Evolutionary conservation across 2,888 invertebrate species (phyloP), one percentile per base, ranked within the genome.

Genomic region (Gastracanthus pulcherrimus): DNA sequence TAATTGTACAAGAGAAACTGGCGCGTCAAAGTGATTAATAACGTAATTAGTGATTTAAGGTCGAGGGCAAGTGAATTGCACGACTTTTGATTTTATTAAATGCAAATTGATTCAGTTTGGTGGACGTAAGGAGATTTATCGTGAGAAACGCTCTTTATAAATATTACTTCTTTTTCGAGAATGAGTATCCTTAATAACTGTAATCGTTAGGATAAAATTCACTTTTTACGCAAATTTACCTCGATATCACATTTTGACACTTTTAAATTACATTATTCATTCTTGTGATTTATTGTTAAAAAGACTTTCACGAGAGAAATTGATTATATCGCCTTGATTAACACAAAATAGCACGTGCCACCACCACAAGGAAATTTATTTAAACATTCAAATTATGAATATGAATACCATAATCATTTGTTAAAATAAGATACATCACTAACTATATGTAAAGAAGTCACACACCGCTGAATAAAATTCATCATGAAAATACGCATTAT

Each of bases 11-110:
- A 55, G 75, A 70, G 70, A 64, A 75, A 81, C 69, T 26, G 70
- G 48, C 78, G 75, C 70, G 81, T 82, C 78, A 79, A 79, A 70
- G 82, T 82, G 82, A 82, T 82, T 82, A 79, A 82, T 82, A 79
- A 76, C 79, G 78, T 82, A 82, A 82, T 82, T 82, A 82, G 79
- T 66, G 71, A 82, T 78, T 82, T 82, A 82, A 79, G 66, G 75
- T 79, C 70, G 75, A 71, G 79, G 62, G 76, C 45, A 13, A 72
- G 71, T 51, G 71, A 64, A 71, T 64, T 51, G 71, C 74, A 34
- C 69, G 79, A 79, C 60, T 82, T 81, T 81, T 77, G 77, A 74
- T 77, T 81, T 81, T 77, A 81, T 77, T 77, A 77, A 70, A 82
- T 76, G 79, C 79, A 82, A 82, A 82, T 82, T 79, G 78, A 82